These are phyloP conservation scores for Pterocles burchelli DNA, from an alignment of 2,113 vertebrate species.

Conservation along the genomic window DNA sequence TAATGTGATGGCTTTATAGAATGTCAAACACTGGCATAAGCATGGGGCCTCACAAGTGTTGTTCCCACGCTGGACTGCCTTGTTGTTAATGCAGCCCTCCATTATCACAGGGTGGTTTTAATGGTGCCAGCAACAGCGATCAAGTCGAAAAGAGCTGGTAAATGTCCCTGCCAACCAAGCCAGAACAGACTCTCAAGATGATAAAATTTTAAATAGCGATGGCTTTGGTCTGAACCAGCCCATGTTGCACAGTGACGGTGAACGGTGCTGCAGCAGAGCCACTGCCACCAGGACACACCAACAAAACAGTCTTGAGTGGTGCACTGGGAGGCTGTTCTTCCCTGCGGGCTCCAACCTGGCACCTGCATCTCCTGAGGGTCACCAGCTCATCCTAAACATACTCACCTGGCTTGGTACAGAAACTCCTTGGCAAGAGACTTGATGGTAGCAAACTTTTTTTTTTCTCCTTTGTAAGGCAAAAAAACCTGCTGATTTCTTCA, in stretches of 20 bases:
- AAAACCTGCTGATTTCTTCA: not conserved
- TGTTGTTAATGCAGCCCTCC: too few species aligned
- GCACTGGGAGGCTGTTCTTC: not conserved
- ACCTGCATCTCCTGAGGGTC: not conserved
- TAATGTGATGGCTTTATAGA: not conserved
- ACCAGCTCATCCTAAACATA: not conserved
- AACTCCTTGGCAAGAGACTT: not conserved
- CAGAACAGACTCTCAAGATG: not conserved
- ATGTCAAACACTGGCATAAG: not conserved
- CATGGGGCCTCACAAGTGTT: not conserved
- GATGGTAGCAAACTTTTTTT: too few species aligned
- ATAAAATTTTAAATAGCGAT: not conserved
- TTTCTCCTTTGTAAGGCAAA: not conserved
- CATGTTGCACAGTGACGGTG: too few species aligned
- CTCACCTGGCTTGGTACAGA: not conserved
- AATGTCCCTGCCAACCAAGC: not conserved
- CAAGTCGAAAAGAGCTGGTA: not conserved
- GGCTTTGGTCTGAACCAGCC: not conserved
- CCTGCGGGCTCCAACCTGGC: not conserved
- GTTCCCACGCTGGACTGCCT: not conserved
- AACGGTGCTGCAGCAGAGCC: not conserved
- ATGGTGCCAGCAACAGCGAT: not conserved
- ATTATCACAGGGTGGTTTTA: not conserved
- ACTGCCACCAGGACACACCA: too few species aligned
- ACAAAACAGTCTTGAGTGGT: rapidly evolving